phyloP scores from a whole-genome alignment of 1,140 invertebrate species.

The Phymastichus coffea region DNA sequence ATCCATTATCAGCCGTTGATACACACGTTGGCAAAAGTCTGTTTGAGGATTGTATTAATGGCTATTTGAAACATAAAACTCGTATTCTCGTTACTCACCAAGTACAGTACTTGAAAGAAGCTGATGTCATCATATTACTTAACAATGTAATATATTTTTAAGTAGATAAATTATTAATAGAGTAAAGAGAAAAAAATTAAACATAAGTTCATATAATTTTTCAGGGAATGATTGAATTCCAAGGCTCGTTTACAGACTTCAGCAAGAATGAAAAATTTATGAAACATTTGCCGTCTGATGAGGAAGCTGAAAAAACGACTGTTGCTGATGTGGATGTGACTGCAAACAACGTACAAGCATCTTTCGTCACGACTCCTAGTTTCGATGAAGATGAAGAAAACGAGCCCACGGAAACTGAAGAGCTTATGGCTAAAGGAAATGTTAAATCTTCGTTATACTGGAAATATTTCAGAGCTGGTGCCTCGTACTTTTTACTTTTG shows the following conservation, averaged over 20 bases:
- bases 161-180: too few relatives aligned
- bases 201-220: background rate
- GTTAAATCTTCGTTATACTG: conserved; percentile 56
- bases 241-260: conserved; percentile 46
- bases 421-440: conserved; percentile 62
- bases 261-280: background rate
- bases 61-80: conserved; percentile 68
- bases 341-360: background rate
- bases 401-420: conserved; percentile 58
- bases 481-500: conserved; percentile 50
- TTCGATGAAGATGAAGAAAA: conserved; percentile 35
- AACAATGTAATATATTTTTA: conserved; percentile 61
- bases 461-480: conserved; percentile 61
- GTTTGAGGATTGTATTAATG: conserved; percentile 68
- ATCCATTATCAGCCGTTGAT: conserved; percentile 77
- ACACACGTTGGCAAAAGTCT: conserved; percentile 72
- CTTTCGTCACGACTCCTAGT: background rate
- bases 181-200: background rate
- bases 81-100: conserved; percentile 80
- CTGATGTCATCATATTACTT: conserved; percentile 65
- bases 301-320: background rate
- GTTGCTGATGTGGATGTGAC: background rate
- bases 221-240: conserved; percentile 43
- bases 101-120: conserved; percentile 73
- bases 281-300: background rate